phyloP scores from a whole-genome alignment of 2,113 vertebrate genomes.

The Marcusenius ussheri region DNA sequence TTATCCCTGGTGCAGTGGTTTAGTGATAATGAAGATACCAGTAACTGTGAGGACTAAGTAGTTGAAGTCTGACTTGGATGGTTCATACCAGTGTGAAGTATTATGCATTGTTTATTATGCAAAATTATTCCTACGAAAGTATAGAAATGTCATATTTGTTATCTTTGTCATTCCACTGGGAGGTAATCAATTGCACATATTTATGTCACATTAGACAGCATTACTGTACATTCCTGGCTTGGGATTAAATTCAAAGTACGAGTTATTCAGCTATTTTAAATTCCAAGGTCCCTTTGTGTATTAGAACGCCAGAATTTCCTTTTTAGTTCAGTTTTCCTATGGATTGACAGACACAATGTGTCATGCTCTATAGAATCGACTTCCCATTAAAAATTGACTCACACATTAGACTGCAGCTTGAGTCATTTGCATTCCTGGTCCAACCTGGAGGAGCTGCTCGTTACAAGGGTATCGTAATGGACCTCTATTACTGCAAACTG shows the following conservation, averaged over 20 bases:
- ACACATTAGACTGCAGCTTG: not conserved
- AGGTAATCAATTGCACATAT: not conserved
- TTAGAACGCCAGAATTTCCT: not conserved
- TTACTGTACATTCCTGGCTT: not conserved
- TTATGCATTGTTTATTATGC: not conserved
- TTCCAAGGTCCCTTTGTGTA: not conserved
- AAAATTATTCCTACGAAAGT: not conserved
- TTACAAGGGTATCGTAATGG: not conserved
- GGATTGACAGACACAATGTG: not conserved
- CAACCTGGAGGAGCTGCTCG: not conserved
- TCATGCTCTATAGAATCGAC: not conserved
- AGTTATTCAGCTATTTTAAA: not conserved
- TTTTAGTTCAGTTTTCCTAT: not conserved
- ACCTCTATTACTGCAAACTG: not conserved
- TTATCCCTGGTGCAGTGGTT: not conserved
- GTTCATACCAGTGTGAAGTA: not conserved
- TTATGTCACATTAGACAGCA: not conserved
- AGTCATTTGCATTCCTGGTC: not conserved
- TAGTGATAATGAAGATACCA: not conserved
- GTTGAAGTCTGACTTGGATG: not conserved
- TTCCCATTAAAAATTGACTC: not conserved
- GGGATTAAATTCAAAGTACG: not conserved
- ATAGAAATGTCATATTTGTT: not conserved
- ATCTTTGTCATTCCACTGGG: not conserved
- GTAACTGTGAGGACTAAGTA: not conserved